Base-by-base conservation (phyloP, 1,140 invertebrate species). In the Conus betulinus region DNA sequence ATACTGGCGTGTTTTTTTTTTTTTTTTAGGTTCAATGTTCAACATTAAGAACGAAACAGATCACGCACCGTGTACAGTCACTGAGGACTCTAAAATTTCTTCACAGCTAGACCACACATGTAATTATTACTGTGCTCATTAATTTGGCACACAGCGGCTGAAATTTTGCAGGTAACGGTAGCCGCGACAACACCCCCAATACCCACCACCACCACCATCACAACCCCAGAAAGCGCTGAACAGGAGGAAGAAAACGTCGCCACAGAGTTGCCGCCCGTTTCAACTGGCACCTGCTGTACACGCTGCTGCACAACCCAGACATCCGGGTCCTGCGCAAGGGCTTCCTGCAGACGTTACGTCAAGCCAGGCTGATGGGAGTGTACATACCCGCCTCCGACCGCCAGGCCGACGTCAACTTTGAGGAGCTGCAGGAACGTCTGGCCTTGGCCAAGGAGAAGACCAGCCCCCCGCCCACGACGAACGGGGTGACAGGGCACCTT, bases 241-340 rank as follows among this genome's bases (percentile, higher is more conserved):
- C n/a, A 17, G 4, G 15, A 17, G 20, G 78, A 51, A 78, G 71
- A 20, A 15, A 85, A 67, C 52, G 67, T 10, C 74, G 84, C 6
- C 55, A 76, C 17, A 79, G 86, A 27, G 74, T 81, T 52, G 74
- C 55, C 17, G 89, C 89, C 20, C 55, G 87, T 17, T 90, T 88
- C 83, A 90, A 90, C 82, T 90, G 90, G 90, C 79, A 78, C 11
- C 82, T 90, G 63, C 52, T 71, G 2, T 90, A 90, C 84, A 90
- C 90, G 27, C 87, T 90, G 57, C 83, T 90, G 25, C 57, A 90
- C 87, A 90, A 90, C 79, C 90, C 90, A 0, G 74, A 90, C 76
- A 60, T 90, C 25, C 79, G 90, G 8, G 55, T 89, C 10, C 85
- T 74, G 81, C 83, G 90, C 57, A 88, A 88, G 63, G 90, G 90